These are phyloP conservation scores for Phenganax stokvisi DNA, from an alignment of 92 coral and sea anemone species.

Conservation along the genomic window DNA sequence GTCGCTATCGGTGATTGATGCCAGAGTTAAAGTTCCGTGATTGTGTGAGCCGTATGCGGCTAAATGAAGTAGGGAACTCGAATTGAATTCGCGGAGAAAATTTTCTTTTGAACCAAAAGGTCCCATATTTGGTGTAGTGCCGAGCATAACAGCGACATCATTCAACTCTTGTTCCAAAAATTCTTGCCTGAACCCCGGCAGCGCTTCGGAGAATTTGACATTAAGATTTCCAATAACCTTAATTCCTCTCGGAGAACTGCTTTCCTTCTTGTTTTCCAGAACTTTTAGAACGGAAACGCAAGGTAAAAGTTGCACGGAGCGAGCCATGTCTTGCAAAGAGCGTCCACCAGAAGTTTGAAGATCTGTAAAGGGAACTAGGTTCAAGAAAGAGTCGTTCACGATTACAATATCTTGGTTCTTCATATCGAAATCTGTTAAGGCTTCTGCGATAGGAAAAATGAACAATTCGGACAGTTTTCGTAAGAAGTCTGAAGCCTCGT, in stretches of 20 bases:
- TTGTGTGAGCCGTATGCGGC: constrained; percentile 28
- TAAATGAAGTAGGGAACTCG: constrained; percentile 21
- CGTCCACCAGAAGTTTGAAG: constrained; percentile 20
- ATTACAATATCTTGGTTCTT: constrained; percentile 13
- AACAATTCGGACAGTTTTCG: constrained; percentile 22
- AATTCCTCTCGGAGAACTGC: background rate
- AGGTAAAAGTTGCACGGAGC: constrained; percentile 18
- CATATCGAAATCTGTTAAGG: background rate
- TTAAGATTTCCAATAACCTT: constrained; percentile 34
- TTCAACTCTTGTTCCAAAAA: constrained; percentile 18
- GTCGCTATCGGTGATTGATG: constrained; percentile 27
- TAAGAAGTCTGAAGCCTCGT: background rate
- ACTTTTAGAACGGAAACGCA: constrained; percentile 27
- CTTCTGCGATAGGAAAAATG: constrained; percentile 27
- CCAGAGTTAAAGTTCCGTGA: constrained; percentile 28
- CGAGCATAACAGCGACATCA: constrained; percentile 25
- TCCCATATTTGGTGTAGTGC: constrained; percentile 16
- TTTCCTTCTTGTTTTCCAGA: background rate
- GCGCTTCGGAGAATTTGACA: constrained; percentile 4
- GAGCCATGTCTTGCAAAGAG: constrained; percentile 3
- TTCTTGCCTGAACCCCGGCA: background rate
- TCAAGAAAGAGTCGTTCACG: constrained; percentile 25
- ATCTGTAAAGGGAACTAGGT: constrained; percentile 23
- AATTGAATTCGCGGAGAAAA: constrained; percentile 3
- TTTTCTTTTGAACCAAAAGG: constrained; percentile 7